These are phyloP conservation scores for Pollachius pollachius DNA, from an alignment of 2,113 vertebrate genomes.

Conservation along the genomic window DNA sequence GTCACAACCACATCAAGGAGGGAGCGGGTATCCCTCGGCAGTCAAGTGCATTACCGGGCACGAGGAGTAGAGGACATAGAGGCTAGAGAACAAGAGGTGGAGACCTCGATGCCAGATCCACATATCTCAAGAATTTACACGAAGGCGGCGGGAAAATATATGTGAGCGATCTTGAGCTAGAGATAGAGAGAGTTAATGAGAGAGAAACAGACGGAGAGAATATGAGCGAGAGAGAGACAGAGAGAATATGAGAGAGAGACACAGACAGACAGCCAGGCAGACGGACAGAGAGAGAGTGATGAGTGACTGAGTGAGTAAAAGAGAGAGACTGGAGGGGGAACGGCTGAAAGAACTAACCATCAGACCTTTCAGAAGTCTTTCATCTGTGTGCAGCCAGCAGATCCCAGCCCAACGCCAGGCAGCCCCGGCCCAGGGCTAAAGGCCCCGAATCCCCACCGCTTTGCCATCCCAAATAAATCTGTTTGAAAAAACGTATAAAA, in stretches of 20 bases:
- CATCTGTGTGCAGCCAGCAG: constrained; percentile 37
- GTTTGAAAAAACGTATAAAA: too few species aligned
- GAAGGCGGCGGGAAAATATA: constrained; percentile 66
- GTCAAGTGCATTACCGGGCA: constrained; percentile 31
- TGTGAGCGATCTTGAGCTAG: constrained; percentile 64
- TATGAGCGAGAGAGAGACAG: too few species aligned
- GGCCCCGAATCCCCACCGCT: too few species aligned
- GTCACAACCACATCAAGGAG: constrained; percentile 44
- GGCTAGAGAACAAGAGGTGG: constrained; percentile 40
- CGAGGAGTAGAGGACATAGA: constrained; percentile 39
- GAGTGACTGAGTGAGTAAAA: too few species aligned
- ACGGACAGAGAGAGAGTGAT: too few species aligned
- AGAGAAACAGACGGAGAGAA: too few species aligned
- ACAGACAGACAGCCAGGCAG: too few species aligned
- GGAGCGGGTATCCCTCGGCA: constrained; percentile 34
- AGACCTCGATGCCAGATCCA: constrained; percentile 50
- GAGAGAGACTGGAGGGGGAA: constrained; percentile 9
- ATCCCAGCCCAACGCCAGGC: neutral
- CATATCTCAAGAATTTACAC: constrained; percentile 61
- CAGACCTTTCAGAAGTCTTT: constrained; percentile 59
- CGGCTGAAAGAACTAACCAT: constrained; percentile 48
- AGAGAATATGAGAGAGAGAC: too few species aligned
- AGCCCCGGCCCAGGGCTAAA: too few species aligned
- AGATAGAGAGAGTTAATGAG: constrained; percentile 18
- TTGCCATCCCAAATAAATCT: too few species aligned